Percentiles rank a stretch among this genome's conserved stretches.
Conservation (phyloP, 2,888 invertebrate genomes). For the Heliconius aoede region DNA sequence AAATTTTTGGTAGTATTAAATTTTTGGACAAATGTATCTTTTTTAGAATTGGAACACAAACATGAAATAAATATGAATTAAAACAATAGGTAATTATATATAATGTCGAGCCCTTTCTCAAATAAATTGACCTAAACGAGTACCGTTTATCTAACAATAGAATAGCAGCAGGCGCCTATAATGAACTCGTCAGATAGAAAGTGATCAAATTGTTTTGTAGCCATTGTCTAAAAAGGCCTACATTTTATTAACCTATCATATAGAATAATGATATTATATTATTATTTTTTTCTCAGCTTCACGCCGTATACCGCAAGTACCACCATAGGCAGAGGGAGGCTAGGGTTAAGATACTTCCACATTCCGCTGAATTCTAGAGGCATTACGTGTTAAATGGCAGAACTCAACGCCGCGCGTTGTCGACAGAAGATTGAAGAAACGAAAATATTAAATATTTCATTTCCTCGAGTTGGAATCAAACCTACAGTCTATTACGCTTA, state of each 20-base stretch:
- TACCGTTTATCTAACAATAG: conserved; percentile 36
- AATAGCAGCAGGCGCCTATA: conserved; percentile 37
- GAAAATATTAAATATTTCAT: too few relatives aligned
- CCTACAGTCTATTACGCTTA: too few relatives aligned
- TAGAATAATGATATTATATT: not conserved
- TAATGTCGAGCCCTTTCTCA: conserved; percentile 1
- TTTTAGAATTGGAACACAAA: not conserved
- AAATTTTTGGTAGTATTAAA: not conserved
- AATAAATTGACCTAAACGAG: conserved; percentile 18
- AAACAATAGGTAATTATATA: conserved; percentile 13
- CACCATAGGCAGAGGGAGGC: too few relatives aligned
- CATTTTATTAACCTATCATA: conserved; percentile 23
- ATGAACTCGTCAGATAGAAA: conserved; percentile 37
- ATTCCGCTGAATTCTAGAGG: too few relatives aligned
- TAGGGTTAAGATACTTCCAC: too few relatives aligned
- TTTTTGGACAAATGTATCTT: not conserved
- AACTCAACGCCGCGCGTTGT: too few relatives aligned
- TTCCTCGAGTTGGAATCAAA: too few relatives aligned
- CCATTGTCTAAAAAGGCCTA: conserved; percentile 32
- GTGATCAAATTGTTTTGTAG: conserved; percentile 38
- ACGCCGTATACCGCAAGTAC: too few relatives aligned
- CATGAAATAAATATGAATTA: not conserved
- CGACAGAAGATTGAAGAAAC: too few relatives aligned
- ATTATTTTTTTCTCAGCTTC: too few relatives aligned
- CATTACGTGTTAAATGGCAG: too few relatives aligned